phyloP scores from a whole-genome alignment of 2,113 vertebrate species.

The Anhinga rufa region DNA sequence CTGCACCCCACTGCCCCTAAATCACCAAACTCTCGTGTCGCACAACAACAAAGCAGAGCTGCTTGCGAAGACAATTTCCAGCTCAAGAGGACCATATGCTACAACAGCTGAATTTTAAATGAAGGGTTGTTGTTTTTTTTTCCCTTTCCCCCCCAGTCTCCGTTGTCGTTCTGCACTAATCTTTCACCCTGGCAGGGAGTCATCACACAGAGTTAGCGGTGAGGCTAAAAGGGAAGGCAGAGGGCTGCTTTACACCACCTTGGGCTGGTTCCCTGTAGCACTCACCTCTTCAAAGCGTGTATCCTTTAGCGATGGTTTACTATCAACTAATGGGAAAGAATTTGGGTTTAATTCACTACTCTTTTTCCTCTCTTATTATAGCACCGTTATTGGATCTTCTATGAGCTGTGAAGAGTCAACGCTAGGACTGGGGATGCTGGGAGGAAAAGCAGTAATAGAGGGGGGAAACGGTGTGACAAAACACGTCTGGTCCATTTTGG shows the following conservation, averaged over 20 bases:
- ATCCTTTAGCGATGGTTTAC: not conserved
- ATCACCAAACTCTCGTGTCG: not conserved
- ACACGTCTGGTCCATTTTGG: conserved; percentile 54
- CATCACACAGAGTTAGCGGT: not conserved
- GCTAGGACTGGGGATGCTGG: not conserved
- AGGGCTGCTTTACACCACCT: not conserved
- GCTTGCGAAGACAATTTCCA: conserved; percentile 5
- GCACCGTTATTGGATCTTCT: not conserved
- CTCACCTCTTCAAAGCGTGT: not conserved
- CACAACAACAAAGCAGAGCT: not conserved
- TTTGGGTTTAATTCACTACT: not conserved
- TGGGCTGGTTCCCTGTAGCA: not conserved
- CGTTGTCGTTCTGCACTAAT: not conserved
- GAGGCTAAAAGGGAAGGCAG: not conserved
- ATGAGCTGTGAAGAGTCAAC: conserved; percentile 7
- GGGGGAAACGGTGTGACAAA: conserved; percentile 51
- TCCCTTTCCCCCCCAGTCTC: not conserved
- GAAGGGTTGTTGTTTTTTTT: not conserved
- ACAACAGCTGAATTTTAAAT: conserved; percentile 44
- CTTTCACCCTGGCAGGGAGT: conserved; percentile 34
- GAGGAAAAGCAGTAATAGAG: not conserved
- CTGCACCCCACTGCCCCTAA: not conserved
- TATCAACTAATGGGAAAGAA: not conserved
- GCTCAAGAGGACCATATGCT: conserved; percentile 6
- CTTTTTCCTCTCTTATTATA: not conserved